Evolutionary conservation across 2,797 vertebrate genomes (phyloP).

Genomic region (Eurystomus glaucurus): DNA sequence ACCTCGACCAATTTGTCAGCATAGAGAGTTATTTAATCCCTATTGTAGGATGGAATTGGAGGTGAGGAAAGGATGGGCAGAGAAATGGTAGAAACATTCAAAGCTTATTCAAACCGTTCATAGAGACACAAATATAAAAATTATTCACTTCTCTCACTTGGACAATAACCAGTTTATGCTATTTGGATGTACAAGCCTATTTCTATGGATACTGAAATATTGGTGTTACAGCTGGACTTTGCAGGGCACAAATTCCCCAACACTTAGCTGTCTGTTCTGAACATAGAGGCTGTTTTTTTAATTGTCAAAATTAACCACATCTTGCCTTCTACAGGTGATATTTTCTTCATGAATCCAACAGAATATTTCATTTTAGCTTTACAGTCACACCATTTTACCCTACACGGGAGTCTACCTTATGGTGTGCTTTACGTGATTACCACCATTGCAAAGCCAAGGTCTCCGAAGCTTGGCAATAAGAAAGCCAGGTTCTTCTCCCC

Average conservation of each 20-base stretch:
- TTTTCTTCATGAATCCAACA: not conserved
- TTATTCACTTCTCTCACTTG: not conserved
- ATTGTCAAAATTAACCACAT: not conserved
- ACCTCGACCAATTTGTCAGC: fast-evolving
- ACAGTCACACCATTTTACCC: not conserved
- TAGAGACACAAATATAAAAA: not conserved
- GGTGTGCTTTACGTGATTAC: fast-evolving
- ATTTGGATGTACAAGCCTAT: not conserved
- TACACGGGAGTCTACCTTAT: fast-evolving
- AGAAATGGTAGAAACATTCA: not conserved
- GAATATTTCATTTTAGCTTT: not conserved
- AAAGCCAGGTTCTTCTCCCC: not conserved
- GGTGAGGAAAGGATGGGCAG: not conserved
- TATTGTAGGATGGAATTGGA: not conserved
- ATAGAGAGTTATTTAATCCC: not conserved
- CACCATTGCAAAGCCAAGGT: not conserved
- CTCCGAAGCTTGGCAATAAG: not conserved
- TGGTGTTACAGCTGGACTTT: fast-evolving
- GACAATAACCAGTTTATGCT: not conserved
- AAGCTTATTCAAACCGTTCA: not conserved
- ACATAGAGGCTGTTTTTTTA: not conserved
- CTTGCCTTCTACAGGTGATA: not conserved
- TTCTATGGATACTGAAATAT: not conserved
- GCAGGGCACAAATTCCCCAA: not conserved
- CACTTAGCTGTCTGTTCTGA: fast-evolving